Evolutionary conservation across 1,140 invertebrate species (phyloP).

Genomic region (Heliconius congener): DNA sequence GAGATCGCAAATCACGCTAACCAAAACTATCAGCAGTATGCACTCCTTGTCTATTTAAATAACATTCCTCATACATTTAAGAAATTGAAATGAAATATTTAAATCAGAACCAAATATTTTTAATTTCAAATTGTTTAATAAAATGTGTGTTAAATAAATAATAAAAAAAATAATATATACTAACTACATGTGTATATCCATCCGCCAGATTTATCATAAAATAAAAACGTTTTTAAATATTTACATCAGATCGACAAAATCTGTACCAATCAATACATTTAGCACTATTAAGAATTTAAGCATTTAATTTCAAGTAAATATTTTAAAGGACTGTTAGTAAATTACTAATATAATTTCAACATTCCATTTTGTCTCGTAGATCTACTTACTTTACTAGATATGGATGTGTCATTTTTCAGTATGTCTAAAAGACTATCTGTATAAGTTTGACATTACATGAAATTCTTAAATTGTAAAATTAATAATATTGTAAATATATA

Average conservation of each 20-base stretch:
- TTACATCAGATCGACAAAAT: too few species aligned
- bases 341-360: slow-evolving; percentile 18
- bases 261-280: neutral
- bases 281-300: neutral
- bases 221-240: neutral
- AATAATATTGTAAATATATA: slow-evolving; percentile 47
- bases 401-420: slow-evolving; percentile 38
- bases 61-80: slow-evolving; percentile 14
- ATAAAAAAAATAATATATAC: too few species aligned
- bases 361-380: slow-evolving; percentile 27
- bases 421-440: slow-evolving; percentile 69
- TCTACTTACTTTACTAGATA: neutral
- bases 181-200: too few species aligned
- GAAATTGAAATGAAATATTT: neutral
- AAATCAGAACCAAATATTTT: neutral
- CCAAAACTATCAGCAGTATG: neutral
- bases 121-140: neutral
- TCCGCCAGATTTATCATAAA: neutral
- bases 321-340: slow-evolving; percentile 3
- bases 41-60: slow-evolving; percentile 9
- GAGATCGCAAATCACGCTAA: neutral
- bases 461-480: slow-evolving; percentile 27
- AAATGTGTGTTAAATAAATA: neutral
- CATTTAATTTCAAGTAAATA: neutral
- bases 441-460: slow-evolving; percentile 44